phyloP scores from a whole-genome alignment of 2,888 invertebrate species.

The Xestobium rufovillosum region DNA sequence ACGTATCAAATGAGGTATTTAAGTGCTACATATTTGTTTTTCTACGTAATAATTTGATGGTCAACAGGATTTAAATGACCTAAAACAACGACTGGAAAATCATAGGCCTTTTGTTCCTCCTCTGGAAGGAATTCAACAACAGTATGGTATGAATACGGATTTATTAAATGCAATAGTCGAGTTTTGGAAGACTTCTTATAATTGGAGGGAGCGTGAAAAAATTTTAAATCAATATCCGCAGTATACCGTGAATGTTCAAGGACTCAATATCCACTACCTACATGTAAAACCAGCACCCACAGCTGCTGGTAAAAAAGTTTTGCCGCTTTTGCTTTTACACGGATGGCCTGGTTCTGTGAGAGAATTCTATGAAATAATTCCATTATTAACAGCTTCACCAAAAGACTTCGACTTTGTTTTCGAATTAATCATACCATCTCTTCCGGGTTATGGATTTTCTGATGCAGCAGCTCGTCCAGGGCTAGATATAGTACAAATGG shows the following conservation, averaged over 20 bases:
- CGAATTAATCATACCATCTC: constrained; percentile 51
- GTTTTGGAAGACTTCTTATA: constrained; percentile 68
- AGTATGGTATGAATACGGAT: constrained; percentile 73
- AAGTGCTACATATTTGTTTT: constrained; percentile 15
- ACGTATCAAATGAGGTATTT: constrained; percentile 52
- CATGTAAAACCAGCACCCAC: constrained; percentile 49
- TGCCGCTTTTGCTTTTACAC: constrained; percentile 68
- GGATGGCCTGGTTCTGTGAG: constrained; percentile 86
- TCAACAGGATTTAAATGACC: constrained; percentile 45
- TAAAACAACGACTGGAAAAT: constrained; percentile 49
- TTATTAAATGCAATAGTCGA: constrained; percentile 59
- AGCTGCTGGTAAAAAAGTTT: constrained; percentile 35
- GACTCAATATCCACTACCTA: constrained; percentile 60
- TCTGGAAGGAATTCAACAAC: constrained; percentile 60
- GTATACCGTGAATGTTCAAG: constrained; percentile 63
- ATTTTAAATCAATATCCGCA: constrained; percentile 60
- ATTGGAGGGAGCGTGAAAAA: constrained; percentile 57
- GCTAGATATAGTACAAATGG: constrained; percentile 49
- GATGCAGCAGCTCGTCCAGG: constrained; percentile 56
- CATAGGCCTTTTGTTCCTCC: constrained; percentile 43
- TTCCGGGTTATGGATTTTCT: constrained; percentile 32
- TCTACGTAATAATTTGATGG: constrained; percentile 29
- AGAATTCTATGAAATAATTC: constrained; percentile 76
- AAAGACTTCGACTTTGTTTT: constrained; percentile 53
- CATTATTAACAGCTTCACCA: constrained; percentile 52